Percentiles rank a stretch among this genome's conserved stretches.
Conservation (phyloP, 2,888 invertebrate species). For the Proisotoma minuta region DNA sequence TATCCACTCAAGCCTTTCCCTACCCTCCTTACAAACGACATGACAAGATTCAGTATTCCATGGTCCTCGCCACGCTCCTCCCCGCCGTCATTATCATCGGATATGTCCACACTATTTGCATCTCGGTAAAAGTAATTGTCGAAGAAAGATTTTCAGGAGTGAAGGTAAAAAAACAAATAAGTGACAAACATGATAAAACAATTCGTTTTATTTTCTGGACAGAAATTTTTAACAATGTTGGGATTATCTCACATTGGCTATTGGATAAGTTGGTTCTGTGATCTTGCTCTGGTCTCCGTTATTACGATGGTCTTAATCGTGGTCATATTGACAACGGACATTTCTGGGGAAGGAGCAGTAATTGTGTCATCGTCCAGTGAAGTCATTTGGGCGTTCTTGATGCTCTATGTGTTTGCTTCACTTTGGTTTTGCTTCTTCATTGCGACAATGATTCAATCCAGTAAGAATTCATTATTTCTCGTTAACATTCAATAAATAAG, state of each 20-base stretch:
- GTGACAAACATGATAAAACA: background rate
- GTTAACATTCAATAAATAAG: background rate
- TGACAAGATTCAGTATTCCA: slow-evolving; percentile 19
- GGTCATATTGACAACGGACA: slow-evolving; percentile 15
- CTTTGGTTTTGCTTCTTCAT: slow-evolving; percentile 27
- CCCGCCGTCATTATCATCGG: slow-evolving; percentile 28
- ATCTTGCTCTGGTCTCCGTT: slow-evolving; percentile 8
- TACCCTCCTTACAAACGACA: slow-evolving; percentile 17
- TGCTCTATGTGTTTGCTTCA: slow-evolving; percentile 19
- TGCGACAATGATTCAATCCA: slow-evolving; percentile 10
- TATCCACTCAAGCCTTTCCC: slow-evolving; percentile 23
- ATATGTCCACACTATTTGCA: slow-evolving; percentile 10
- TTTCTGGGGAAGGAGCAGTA: slow-evolving; percentile 8
- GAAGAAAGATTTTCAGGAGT: slow-evolving; percentile 18
- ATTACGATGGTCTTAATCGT: slow-evolving; percentile 18
- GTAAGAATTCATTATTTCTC: slow-evolving; percentile 14
- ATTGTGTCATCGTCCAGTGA: slow-evolving; percentile 10
- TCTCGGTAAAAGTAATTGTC: slow-evolving; percentile 13
- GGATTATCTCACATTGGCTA: slow-evolving; percentile 20
- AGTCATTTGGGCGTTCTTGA: slow-evolving; percentile 16
- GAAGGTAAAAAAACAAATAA: slow-evolving; percentile 4
- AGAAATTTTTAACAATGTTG: slow-evolving; percentile 25
- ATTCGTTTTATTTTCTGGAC: background rate
- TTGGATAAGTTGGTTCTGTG: slow-evolving; percentile 25
- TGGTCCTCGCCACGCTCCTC: slow-evolving; percentile 21